Base-by-base conservation (phyloP, 1,140 invertebrate species). In the Drosophila bocqueti region DNA sequence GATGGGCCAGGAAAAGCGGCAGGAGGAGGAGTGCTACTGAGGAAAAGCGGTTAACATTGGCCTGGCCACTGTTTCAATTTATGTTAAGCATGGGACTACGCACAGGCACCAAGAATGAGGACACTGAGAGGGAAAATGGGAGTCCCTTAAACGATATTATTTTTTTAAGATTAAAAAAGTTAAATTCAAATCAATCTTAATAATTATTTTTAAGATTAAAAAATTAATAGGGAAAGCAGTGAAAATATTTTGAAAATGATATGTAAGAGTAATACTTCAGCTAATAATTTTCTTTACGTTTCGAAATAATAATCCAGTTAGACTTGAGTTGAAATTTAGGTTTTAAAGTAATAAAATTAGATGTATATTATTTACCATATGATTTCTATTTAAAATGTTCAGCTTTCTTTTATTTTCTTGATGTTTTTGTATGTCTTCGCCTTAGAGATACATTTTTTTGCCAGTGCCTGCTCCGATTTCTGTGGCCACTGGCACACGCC, bases 51-150 rank as follows among this genome's bases (percentile, higher is more conserved):
- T 50, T 67, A 62, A 58, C 60, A 58, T 34, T 62, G 52, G 52
- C 54, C 69, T 55, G 69, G 66, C 79, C 83, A 80, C 76, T 79
- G 83, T 87, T 87, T 83, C 79, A 86, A 86, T 86, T 86, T 86
- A 86, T 86, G 83, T 80, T 83, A 86, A 87, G 79, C 80, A 86
- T 55, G 15, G 29, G 38, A 50, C 62, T 38, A 18, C 36, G 54
- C 49, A 34, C 58, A 50, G 55, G 38, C 38, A 38, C 46, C 29
- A 18, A 36, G 4, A 26, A 47, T 46, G 24, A 8, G 9, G 15
- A 31, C 42, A 54, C 64, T 18, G 63, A 16, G 43, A 13, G n/a
- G 5, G 7, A 45, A 9, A 18, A 34, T 9, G 10, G 16, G 16
- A 16, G 16, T 43, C 16, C n/a, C n/a, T 24, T 3, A 4, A 46